Percentiles rank a stretch among this genome's conserved stretches.
Evolutionary conservation across 2,888 invertebrate genomes (phyloP).

Genomic region (Drosophila yooni): DNA sequence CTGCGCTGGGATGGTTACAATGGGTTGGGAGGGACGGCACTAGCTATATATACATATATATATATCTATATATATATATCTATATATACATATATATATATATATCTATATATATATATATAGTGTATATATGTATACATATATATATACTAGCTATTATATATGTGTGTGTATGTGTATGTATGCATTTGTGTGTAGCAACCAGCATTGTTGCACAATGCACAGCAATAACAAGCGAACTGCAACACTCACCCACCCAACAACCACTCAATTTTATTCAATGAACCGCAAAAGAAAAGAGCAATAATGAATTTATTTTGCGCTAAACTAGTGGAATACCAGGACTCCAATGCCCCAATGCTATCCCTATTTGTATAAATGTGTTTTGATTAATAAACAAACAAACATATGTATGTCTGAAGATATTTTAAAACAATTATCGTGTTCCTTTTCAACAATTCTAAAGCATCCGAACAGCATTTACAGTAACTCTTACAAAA

Average conservation of each 20-base stretch:
- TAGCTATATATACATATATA: not conserved
- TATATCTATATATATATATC: not conserved
- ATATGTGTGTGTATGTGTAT: no score
- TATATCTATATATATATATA: not conserved
- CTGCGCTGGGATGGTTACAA: not conserved
- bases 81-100: no score
- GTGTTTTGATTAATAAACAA: not conserved
- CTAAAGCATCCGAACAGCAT: not conserved
- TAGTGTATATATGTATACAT: not conserved
- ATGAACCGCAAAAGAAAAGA: constrained; percentile 1
- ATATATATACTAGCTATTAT: not conserved
- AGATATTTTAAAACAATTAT: not conserved
- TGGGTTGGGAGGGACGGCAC: constrained; percentile 1
- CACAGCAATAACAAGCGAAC: constrained; percentile 53
- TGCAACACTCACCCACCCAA: constrained; percentile 34
- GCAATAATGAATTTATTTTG: not conserved
- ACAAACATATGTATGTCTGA: not conserved
- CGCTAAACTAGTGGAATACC: not conserved
- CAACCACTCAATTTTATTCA: constrained; percentile 17
- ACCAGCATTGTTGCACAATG: constrained; percentile 33
- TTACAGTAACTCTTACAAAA: not conserved
- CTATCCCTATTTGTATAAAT: not conserved
- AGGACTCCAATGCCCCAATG: not conserved
- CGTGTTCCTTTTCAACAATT: not conserved
- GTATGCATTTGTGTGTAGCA: not conserved